A percentile compares a stretch with the other conserved stretches of the same genome.
Conservation (phyloP, 2,797 vertebrate genomes). For the Carcharodon carcharias region DNA sequence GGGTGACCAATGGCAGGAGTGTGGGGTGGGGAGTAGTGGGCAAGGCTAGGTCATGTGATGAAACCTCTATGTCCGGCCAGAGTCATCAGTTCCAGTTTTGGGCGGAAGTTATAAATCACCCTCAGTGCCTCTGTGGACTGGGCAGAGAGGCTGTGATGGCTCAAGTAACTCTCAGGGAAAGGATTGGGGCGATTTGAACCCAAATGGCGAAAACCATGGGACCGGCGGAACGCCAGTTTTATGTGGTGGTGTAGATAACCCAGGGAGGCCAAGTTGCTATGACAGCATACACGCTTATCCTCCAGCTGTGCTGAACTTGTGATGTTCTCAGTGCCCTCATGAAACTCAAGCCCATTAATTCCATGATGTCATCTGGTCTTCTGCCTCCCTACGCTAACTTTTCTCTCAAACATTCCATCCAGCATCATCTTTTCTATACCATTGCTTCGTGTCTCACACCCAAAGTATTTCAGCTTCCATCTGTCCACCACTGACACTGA, state of each 20-base stretch:
- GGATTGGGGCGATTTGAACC: neutral
- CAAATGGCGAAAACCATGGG: neutral
- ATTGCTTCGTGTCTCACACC: too few species aligned
- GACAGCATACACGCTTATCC: too few species aligned
- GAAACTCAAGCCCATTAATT: too few species aligned
- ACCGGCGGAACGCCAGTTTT: too few species aligned
- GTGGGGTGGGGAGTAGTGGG: too few species aligned
- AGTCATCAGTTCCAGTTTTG: neutral
- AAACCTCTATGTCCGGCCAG: neutral
- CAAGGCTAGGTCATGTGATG: neutral
- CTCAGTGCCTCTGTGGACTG: neutral
- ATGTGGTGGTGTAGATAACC: too few species aligned
- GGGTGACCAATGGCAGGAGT: neutral
- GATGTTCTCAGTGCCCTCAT: too few species aligned
- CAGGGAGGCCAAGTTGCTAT: too few species aligned
- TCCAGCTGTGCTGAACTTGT: too few species aligned
- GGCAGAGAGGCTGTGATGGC: neutral
- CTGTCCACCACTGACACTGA: too few species aligned
- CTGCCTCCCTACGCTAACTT: too few species aligned
- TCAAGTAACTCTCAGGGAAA: neutral
- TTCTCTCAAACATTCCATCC: neutral
- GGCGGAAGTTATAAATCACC: neutral
- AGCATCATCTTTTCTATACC: neutral
- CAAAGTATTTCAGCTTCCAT: too few species aligned
- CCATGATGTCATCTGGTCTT: neutral